Evolutionary conservation across 2,113 vertebrate genomes (phyloP).

Genomic region (Erythrocercus mccallii): DNA sequence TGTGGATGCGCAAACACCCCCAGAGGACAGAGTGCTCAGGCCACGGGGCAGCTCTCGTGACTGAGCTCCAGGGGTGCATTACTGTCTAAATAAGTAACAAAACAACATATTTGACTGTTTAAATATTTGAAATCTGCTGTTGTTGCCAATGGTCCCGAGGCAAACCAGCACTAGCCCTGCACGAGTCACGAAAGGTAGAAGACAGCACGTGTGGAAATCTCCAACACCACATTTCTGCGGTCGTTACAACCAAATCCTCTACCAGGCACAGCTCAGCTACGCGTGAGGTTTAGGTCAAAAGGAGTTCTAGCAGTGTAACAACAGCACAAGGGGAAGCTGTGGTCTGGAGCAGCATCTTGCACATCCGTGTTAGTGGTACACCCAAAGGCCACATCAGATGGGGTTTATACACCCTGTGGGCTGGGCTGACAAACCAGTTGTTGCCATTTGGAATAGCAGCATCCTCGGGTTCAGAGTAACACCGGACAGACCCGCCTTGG

Average conservation of each 20-base stretch:
- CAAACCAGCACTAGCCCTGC: neutral
- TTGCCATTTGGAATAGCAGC: neutral
- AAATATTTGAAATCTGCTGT: neutral
- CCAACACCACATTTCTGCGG: neutral
- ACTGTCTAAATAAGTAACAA: neutral
- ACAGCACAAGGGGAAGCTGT: neutral
- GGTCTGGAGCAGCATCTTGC: neutral
- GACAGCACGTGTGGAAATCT: fast-evolving
- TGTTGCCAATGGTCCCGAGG: neutral
- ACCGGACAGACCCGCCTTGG: fast-evolving
- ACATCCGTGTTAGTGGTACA: fast-evolving
- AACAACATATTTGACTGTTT: neutral
- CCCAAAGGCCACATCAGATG: neutral
- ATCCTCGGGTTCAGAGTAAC: neutral
- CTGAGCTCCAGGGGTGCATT: neutral
- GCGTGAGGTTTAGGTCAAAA: fast-evolving
- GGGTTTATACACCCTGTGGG: fast-evolving
- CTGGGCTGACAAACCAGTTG: fast-evolving
- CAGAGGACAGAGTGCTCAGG: neutral
- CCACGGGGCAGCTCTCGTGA: fast-evolving
- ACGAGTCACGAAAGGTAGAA: neutral
- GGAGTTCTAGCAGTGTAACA: neutral
- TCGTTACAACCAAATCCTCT: neutral
- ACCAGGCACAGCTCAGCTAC: neutral
- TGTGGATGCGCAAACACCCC: neutral